Percentiles rank a stretch among this genome's conserved stretches.
These are phyloP conservation scores for Silurus meridionalis DNA, from an alignment of 2,113 vertebrate genomes.

Conservation along the genomic window DNA sequence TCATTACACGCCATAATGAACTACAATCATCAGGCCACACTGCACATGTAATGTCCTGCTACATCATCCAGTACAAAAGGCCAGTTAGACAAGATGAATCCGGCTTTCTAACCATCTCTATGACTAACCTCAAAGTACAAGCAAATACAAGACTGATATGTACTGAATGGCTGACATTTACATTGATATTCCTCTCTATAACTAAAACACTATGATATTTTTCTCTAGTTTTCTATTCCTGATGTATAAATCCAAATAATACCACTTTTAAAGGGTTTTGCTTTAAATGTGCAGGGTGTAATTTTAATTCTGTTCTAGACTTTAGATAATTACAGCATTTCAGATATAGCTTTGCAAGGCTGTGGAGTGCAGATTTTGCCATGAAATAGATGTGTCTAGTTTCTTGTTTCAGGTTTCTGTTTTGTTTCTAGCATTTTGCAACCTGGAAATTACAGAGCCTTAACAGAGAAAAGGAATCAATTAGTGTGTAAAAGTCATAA, in stretches of 20 bases:
- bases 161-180: neutral
- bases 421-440: neutral
- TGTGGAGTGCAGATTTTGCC: neutral
- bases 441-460: neutral
- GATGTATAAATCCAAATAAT: neutral
- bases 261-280: neutral
- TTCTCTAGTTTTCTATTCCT: neutral
- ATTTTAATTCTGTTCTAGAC: neutral
- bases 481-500: neutral
- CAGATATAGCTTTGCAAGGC: neutral
- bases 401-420: neutral
- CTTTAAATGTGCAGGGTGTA: neutral
- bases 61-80: slow-evolving; percentile 19
- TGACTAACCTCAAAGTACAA: neutral
- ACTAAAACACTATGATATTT: neutral
- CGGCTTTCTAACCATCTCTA: neutral
- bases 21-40: slow-evolving; percentile 23
- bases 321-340: neutral
- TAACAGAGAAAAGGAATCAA: neutral
- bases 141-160: neutral
- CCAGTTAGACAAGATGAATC: neutral
- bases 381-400: neutral
- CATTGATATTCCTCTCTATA: neutral
- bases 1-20: slow-evolving; percentile 16
- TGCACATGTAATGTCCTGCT: slow-evolving; percentile 5